Evolutionary conservation across 2,797 vertebrate genomes (phyloP).

Genomic region (Myotis planiceps): DNA sequence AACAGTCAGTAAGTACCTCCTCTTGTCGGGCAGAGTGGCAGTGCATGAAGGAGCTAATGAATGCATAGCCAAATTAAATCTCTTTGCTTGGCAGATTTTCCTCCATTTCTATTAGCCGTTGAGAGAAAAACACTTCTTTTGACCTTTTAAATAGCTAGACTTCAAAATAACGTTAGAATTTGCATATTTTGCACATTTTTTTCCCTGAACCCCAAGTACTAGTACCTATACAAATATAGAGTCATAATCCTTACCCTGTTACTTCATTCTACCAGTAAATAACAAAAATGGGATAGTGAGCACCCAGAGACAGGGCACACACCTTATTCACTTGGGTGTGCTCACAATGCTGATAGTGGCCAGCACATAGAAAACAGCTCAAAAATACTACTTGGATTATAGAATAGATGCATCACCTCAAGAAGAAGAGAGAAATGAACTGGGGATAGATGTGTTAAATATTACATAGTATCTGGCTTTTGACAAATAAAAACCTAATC

Average conservation of each 20-base stretch:
- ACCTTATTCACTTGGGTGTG: background rate
- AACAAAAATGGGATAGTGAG: background rate
- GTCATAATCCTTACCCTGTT: background rate
- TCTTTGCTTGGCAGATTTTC: slow-evolving; percentile 2
- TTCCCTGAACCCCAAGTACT: background rate
- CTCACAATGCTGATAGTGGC: background rate
- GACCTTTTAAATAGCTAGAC: slow-evolving; percentile 29
- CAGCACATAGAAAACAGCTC: background rate
- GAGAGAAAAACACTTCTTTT: slow-evolving; percentile 30
- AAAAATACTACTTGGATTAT: background rate
- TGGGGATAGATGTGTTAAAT: background rate
- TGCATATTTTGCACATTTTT: background rate
- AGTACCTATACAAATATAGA: background rate
- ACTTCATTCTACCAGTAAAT: background rate
- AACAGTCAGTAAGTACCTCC: background rate
- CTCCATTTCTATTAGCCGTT: background rate
- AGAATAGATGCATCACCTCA: background rate
- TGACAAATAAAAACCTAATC: background rate
- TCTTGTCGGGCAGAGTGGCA: background rate
- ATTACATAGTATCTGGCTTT: background rate
- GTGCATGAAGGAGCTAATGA: background rate
- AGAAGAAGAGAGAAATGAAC: background rate
- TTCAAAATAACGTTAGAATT: slow-evolving; percentile 49
- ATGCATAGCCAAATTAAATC: background rate
- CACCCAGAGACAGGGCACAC: background rate